Base-by-base conservation (phyloP, 2,888 invertebrate species). In the Herminia tarsipennalis region DNA sequence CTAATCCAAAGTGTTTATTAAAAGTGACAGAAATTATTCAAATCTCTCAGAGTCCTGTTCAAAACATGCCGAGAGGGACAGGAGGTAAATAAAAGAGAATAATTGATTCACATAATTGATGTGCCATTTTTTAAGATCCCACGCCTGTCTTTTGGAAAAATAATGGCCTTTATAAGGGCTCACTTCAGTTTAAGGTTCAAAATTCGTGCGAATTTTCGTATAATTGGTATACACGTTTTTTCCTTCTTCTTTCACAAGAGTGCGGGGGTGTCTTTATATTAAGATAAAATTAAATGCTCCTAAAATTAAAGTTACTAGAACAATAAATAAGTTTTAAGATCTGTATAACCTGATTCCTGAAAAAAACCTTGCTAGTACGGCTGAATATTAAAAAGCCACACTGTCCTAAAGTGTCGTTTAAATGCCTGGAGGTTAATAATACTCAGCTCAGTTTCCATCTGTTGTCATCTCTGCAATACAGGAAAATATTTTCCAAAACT, bases 51-150 rank as follows among this genome's bases (percentile, higher is more conserved):
- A 56, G 56, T 35, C 24, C 18, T 39, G 46, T 39, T 49, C 37
- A 40, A 38, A 56, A 59, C 33, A 56, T 38, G 39, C 33, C 36
- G 17, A 36, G 24, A 18, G 21, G 36, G 41, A 25, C 18, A n/a
- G 25, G 30, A 37, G 32, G 39, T 36, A 50, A 56, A 61, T 56
- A 64, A 56, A 39, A 42, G 36, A 4, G n/a, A 40, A 55, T 64
- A 59, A 70, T 66, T 66, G 66, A 65, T 62, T 59, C 56, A 50
- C 55, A 52, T 48, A 54, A 57, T 62, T 38, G 51, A 54, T 45
- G 54, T 42, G 16, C 35, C 36, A 40, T 36, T 45, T 46, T 32
- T 43, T 20, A 36, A 53, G 35, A 48, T 34, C 53, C 52, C 22
- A 21, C 41, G 28, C 32, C 46, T 42, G 50, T 27, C 42, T 46